Conservation (phyloP, 2,888 invertebrate species). For the Epiperipatus broadwayi region DNA sequence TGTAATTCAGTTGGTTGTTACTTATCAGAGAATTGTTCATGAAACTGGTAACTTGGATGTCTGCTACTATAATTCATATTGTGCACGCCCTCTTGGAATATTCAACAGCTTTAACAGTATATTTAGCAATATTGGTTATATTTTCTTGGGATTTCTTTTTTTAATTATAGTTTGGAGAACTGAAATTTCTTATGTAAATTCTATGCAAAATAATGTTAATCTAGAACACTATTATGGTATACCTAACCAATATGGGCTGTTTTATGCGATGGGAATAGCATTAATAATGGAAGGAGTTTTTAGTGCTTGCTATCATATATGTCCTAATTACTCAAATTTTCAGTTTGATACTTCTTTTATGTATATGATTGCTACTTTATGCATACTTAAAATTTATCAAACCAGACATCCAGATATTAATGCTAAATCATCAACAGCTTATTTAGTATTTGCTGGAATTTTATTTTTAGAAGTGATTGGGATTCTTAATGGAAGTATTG, state of each 20-base stretch:
- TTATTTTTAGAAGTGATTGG: slow-evolving; percentile 26
- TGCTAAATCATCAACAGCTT: slow-evolving; percentile 56
- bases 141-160: slow-evolving; percentile 28
- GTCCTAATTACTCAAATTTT: slow-evolving; percentile 14
- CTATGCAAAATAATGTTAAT: neutral
- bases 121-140: slow-evolving; percentile 30
- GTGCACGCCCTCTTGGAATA: slow-evolving; percentile 24
- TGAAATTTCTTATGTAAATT: slow-evolving; percentile 20
- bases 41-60: slow-evolving; percentile 28
- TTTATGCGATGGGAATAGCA: slow-evolving; percentile 16
- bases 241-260: slow-evolving; percentile 15
- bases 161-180: slow-evolving; percentile 32
- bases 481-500: slow-evolving; percentile 21
- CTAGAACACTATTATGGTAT: slow-evolving; percentile 12
- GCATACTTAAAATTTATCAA: slow-evolving; percentile 71
- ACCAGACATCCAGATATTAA: slow-evolving; percentile 70
- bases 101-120: slow-evolving; percentile 29
- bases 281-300: slow-evolving; percentile 17
- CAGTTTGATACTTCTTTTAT: slow-evolving; percentile 66
- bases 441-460: too few species aligned
- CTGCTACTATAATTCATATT: slow-evolving; percentile 31
- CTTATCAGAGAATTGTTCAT: slow-evolving; percentile 48
- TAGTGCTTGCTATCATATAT: slow-evolving; percentile 15
- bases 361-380: slow-evolving; percentile 69
- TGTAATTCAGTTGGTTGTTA: slow-evolving; percentile 59